Evolutionary conservation across 1,140 invertebrate species (phyloP), one percentile per base, ranked within the genome.

Genomic region (Calephelis virginiensis): DNA sequence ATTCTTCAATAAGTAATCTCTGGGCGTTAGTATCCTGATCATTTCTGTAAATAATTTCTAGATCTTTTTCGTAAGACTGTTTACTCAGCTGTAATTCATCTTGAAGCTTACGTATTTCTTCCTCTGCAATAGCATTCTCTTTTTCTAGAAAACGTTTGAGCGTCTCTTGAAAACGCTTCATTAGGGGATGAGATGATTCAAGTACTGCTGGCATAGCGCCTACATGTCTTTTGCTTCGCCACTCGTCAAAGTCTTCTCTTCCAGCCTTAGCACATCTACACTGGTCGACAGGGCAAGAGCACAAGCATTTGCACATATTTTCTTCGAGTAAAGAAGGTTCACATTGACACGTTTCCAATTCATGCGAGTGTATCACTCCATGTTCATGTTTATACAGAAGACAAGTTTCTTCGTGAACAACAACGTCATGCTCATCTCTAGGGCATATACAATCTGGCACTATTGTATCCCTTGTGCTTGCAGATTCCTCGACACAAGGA

Each of bases 21-120:
- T 92, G 91, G 7, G 82, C 80, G 66, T 89, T 88, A 0, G 90
- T 90, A 47, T 91, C 89, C 43, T 90, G 86, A 61, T 92, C 91
- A 60, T 80, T 77, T 8, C 76, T 69, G 43, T 90, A 91, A 46
- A 92, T 85, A 4, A 78, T 69, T 72, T 91, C 82, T 62, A 92
- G 70, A 67, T 92, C 85, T n/a, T 70, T 78, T 0, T 90, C 85
- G 47, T 92, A 92, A 0, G 70, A 70, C 43, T 80, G 66, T 70
- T 90, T 91, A 14, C 81, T 85, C 13, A 84, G 70, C 43, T 75
- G 79, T 3, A 92, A 70, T 62, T 91, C 85, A 17, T 87, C 87
- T n/a, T 76, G 78, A 83, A 91, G 75, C 67, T 86, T 83, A 7
- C 86, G 66, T 10, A 91, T 88, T 70, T 91, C 81, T 11, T 85